Conservation (phyloP, 2,113 vertebrate species). For the Piprites chloris region DNA sequence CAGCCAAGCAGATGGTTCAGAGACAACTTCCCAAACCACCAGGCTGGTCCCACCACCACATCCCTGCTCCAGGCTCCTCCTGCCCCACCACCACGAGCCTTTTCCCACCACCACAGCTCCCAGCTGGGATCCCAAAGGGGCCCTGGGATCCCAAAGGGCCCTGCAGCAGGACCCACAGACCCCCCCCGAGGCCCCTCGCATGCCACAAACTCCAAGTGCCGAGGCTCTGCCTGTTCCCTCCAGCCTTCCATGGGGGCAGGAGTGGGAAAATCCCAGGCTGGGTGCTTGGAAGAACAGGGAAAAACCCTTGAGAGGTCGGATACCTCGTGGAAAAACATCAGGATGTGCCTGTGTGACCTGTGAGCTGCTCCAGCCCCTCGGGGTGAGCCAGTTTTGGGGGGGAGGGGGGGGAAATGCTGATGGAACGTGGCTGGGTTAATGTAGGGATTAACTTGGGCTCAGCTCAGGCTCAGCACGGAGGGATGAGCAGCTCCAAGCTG, state of each 20-base stretch:
- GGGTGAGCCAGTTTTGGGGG: not conserved
- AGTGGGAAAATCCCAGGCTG: not conserved
- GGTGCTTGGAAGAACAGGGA: not conserved
- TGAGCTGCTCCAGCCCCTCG: not conserved
- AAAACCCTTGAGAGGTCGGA: not conserved
- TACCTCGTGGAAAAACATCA: not conserved
- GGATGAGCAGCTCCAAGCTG: not conserved
- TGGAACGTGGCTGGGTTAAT: not conserved
- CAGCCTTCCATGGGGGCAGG: not conserved
- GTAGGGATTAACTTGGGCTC: not conserved
- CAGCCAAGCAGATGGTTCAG: not conserved
- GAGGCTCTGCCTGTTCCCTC: not conserved
- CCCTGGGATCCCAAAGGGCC: not conserved
- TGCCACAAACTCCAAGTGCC: not conserved
- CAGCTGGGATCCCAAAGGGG: not conserved
- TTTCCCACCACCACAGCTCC: not conserved
- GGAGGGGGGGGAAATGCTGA: not conserved
- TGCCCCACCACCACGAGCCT: not conserved
- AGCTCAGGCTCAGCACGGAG: not conserved
- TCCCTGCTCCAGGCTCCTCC: not conserved
- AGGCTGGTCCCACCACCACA: not conserved
- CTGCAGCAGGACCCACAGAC: not conserved
- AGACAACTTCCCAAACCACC: not conserved
- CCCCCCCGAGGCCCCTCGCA: not conserved
- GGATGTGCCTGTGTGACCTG: not conserved